Evolutionary conservation across 2,888 invertebrate genomes (phyloP).

Genomic region (Drosophila histrio): DNA sequence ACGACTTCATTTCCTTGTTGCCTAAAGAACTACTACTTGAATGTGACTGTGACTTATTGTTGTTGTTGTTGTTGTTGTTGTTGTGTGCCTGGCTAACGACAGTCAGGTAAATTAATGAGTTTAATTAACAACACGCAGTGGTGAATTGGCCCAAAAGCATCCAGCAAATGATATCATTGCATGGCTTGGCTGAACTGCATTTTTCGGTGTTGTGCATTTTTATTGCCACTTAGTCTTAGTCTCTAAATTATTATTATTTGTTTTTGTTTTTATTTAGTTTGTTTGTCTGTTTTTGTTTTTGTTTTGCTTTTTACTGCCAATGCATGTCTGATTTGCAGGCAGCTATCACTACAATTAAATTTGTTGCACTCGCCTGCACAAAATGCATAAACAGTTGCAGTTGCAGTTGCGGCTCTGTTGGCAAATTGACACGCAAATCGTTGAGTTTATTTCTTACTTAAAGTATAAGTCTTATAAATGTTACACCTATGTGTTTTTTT

Average conservation of each 20-base stretch:
- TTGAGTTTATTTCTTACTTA: conserved; percentile 21
- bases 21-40: conserved; percentile 57
- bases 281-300: conserved; percentile 24
- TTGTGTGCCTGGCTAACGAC: conserved; percentile 50
- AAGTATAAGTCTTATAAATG: conserved; percentile 15
- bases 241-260: conserved; percentile 29
- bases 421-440: conserved; percentile 78
- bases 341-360: conserved; percentile 75
- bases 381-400: conserved; percentile 73
- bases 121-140: conserved; percentile 77
- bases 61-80: conserved; percentile 13
- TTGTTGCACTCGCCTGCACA: conserved; percentile 81
- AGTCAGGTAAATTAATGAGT: conserved; percentile 65
- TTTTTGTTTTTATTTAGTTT: conserved; percentile 3
- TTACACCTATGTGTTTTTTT: conserved; percentile 2
- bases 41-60: conserved; percentile 18
- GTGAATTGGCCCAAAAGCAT: conserved; percentile 34
- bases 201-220: conserved; percentile 66
- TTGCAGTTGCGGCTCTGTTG: conserved; percentile 40
- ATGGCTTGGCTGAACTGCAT: conserved; percentile 48
- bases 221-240: conserved; percentile 72
- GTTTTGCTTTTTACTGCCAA: conserved; percentile 69
- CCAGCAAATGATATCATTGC: conserved; percentile 63
- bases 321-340: conserved; percentile 65
- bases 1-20: conserved; percentile 69